Evolutionary conservation across 2,888 invertebrate species (phyloP).

Genomic region (Dryadula phaetusa): DNA sequence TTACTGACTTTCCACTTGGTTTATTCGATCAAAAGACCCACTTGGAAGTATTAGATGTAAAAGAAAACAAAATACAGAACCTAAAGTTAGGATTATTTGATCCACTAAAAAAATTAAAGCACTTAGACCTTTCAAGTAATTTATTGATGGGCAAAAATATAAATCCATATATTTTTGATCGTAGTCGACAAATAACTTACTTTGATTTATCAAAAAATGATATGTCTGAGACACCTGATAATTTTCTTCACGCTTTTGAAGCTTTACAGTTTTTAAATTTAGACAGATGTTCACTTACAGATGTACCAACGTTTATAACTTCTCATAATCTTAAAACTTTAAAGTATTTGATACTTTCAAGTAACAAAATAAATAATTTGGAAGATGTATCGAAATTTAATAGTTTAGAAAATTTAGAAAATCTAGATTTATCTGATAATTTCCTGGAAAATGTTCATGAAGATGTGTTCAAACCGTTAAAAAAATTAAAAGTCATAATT

Average conservation of each 20-base stretch:
- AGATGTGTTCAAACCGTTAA: constrained; percentile 60
- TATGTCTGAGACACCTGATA: constrained; percentile 56
- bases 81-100: constrained; percentile 60
- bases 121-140: constrained; percentile 63
- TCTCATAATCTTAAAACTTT: constrained; percentile 60
- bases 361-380: constrained; percentile 61
- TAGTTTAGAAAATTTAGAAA: constrained; percentile 60
- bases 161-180: constrained; percentile 55
- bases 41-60: constrained; percentile 59
- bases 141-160: constrained; percentile 55
- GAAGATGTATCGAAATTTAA: constrained; percentile 52
- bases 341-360: constrained; percentile 60
- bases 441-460: constrained; percentile 58
- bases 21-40: constrained; percentile 61
- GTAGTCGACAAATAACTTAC: constrained; percentile 51
- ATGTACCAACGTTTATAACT: constrained; percentile 62
- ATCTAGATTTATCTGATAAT: constrained; percentile 64
- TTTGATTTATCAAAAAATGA: constrained; percentile 65
- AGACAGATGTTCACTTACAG: constrained; percentile 57
- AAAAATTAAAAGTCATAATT: constrained; percentile 58
- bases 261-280: constrained; percentile 57
- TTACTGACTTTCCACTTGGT: constrained; percentile 58
- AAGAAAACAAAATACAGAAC: constrained; percentile 55
- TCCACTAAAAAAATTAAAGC: constrained; percentile 53
- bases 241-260: constrained; percentile 54